These are phyloP conservation scores for Yponomeuta cagnagella DNA, from an alignment of 2,888 invertebrate species.

Conservation along the genomic window DNA sequence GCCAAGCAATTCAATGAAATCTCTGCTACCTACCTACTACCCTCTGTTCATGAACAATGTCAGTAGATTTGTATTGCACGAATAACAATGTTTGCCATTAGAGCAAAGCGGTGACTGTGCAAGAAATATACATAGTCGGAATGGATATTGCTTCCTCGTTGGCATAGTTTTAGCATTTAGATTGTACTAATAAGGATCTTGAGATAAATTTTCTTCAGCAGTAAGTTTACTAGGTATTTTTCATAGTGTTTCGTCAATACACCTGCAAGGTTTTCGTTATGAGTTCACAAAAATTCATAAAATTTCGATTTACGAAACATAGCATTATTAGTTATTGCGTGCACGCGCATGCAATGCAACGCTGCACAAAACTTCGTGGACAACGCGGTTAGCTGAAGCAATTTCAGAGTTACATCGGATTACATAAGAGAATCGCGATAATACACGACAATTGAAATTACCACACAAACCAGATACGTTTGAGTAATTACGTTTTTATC, in stretches of 20 bases:
- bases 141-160: neutral
- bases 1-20: neutral
- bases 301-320: neutral
- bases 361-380: neutral
- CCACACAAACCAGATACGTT: neutral
- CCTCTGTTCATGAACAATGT: slow-evolving; percentile 1
- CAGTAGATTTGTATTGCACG: neutral
- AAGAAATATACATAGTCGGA: neutral
- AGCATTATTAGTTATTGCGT: neutral
- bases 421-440: neutral
- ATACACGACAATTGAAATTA: neutral
- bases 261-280: neutral
- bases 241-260: neutral
- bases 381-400: neutral
- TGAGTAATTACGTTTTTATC: neutral
- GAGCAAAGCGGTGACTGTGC: neutral
- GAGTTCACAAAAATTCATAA: neutral
- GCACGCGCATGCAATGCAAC: neutral
- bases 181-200: neutral
- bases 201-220: neutral
- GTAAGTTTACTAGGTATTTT: neutral
- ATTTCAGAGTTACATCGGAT: slow-evolving; percentile 1
- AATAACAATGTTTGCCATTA: neutral
- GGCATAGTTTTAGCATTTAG: neutral
- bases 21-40: neutral